These are phyloP conservation scores for Pogona vitticeps DNA, from an alignment of 2,113 vertebrate genomes.

Conservation along the genomic window DNA sequence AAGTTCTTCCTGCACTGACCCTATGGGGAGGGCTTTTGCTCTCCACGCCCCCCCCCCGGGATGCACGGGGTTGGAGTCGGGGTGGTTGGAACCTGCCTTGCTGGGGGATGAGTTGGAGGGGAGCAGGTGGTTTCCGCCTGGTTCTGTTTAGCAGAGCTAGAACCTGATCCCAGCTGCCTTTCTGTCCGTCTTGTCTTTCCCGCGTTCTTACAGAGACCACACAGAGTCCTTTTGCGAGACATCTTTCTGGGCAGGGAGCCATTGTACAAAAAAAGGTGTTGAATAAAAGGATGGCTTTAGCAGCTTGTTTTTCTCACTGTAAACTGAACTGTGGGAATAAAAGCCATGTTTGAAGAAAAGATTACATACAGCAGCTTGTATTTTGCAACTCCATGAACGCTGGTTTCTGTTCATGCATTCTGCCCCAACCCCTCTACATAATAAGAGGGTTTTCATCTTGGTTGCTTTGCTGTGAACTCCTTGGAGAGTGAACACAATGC, in stretches of 20 bases:
- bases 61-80: too few species aligned
- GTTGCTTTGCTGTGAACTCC: conserved; percentile 8
- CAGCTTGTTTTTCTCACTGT: conserved; percentile 14
- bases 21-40: background rate
- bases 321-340: conserved; percentile 3
- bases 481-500: background rate
- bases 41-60: too few species aligned
- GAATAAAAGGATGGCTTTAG: conserved; percentile 26
- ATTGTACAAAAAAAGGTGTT: conserved; percentile 27
- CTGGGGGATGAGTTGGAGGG: too few species aligned
- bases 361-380: background rate
- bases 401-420: background rate
- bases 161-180: background rate
- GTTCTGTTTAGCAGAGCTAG: too few species aligned
- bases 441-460: background rate
- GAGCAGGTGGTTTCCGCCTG: too few species aligned
- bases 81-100: too few species aligned
- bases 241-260: conserved; percentile 15
- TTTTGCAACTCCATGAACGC: background rate
- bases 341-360: background rate
- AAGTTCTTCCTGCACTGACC: background rate
- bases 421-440: background rate
- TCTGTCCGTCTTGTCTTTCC: background rate
- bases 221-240: background rate
- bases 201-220: background rate